A percentile compares a stretch with the other conserved stretches of the same genome.
These are phyloP conservation scores for Heterotilapia buettikoferi DNA, from an alignment of 2,113 vertebrate species.

Conservation along the genomic window DNA sequence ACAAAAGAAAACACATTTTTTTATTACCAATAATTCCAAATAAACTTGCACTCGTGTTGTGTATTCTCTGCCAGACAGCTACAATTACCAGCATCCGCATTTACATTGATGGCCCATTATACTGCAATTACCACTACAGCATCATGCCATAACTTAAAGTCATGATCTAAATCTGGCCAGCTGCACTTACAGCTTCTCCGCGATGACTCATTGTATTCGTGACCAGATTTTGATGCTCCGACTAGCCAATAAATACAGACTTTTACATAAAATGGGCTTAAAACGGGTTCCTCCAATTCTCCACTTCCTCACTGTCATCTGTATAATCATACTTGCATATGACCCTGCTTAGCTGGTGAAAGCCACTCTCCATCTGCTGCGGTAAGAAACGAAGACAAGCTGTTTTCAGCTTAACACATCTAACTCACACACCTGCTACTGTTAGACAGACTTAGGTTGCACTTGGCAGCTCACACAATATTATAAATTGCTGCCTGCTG, in stretches of 20 bases:
- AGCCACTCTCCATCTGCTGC: constrained; percentile 65
- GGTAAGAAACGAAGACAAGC: constrained; percentile 58
- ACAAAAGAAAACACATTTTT: background rate
- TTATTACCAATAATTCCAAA: constrained; percentile 6
- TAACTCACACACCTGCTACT: constrained; percentile 60
- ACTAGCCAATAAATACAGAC: constrained; percentile 25
- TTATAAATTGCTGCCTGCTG: constrained; percentile 53
- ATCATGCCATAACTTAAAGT: constrained; percentile 51
- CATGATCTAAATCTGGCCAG: constrained; percentile 59
- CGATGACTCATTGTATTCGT: constrained; percentile 26
- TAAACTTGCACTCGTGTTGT: constrained; percentile 11
- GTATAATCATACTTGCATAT: constrained; percentile 51
- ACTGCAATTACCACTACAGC: constrained; percentile 50
- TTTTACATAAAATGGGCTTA: constrained; percentile 38
- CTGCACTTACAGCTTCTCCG: constrained; percentile 44
- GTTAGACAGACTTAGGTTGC: constrained; percentile 37
- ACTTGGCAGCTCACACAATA: constrained; percentile 47
- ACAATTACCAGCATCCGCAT: constrained; percentile 46
- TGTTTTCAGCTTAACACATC: constrained; percentile 62
- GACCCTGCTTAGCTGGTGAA: constrained; percentile 44
- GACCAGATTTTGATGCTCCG: constrained; percentile 43
- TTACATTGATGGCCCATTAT: constrained; percentile 55
- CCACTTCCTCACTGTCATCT: background rate
- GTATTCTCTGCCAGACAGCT: constrained; percentile 32
- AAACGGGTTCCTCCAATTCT: constrained; percentile 29